Evolutionary conservation across 2,888 invertebrate genomes (phyloP).

Genomic region (Stegana nigrithorax): DNA sequence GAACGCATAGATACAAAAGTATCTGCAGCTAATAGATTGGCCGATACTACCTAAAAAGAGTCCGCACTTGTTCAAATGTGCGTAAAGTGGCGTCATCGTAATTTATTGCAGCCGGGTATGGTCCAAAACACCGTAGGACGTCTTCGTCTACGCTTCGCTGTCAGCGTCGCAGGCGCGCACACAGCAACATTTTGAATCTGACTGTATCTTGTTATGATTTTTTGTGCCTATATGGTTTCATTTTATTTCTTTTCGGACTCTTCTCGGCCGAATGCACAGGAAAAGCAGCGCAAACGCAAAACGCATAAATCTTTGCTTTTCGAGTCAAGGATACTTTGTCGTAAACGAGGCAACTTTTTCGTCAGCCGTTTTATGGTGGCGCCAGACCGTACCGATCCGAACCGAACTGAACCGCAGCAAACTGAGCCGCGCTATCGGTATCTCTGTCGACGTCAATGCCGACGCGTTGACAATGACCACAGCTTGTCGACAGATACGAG

Average conservation of each 20-base stretch:
- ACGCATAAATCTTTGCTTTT: conserved; percentile 53
- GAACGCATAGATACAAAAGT: background rate
- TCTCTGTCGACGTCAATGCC: background rate
- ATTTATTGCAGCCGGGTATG: conserved; percentile 56
- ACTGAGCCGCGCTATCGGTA: conserved; percentile 24
- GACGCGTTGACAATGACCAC: conserved; percentile 57
- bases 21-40: background rate
- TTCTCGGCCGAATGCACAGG: background rate
- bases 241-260: background rate
- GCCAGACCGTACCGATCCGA: conserved; percentile 47
- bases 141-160: conserved; percentile 30
- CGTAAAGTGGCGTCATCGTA: conserved; percentile 62
- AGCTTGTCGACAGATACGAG: conserved; percentile 64
- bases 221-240: background rate
- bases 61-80: conserved; percentile 60
- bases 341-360: conserved; percentile 45
- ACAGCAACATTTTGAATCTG: conserved; percentile 11
- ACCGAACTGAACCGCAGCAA: background rate
- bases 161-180: conserved; percentile 32
- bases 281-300: conserved; percentile 2
- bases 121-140: conserved; percentile 53
- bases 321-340: conserved; percentile 59
- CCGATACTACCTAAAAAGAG: conserved; percentile 48
- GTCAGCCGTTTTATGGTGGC: conserved; percentile 50
- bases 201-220: conserved; percentile 18